Evolutionary conservation across 2,113 vertebrate genomes (phyloP).

Genomic region (Ursus arctos): DNA sequence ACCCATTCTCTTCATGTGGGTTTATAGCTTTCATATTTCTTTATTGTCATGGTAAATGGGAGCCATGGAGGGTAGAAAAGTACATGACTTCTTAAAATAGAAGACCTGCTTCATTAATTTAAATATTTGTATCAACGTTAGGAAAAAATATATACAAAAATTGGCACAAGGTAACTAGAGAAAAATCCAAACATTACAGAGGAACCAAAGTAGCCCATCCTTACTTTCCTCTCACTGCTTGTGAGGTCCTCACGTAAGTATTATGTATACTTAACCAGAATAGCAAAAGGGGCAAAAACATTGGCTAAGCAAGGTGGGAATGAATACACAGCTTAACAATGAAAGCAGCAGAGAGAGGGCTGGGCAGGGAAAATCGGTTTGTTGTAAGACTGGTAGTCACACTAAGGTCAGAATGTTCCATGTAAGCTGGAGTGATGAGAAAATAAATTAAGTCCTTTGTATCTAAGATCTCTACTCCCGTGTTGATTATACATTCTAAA

Average conservation of each 20-base stretch:
- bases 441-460: background rate
- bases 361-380: background rate
- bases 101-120: constrained; percentile 12
- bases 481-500: background rate
- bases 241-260: background rate
- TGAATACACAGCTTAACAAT: background rate
- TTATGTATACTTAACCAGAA: background rate
- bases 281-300: background rate
- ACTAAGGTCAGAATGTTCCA: background rate
- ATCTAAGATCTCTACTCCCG: background rate
- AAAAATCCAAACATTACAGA: background rate
- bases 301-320: background rate
- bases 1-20: background rate
- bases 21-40: background rate
- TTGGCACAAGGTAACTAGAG: background rate
- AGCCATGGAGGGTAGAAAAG: background rate
- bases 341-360: background rate
- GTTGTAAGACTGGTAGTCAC: background rate
- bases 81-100: background rate
- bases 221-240: background rate
- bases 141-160: background rate
- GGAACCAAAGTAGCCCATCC: background rate
- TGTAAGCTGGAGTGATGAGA: background rate
- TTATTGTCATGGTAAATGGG: background rate
- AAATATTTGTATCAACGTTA: background rate